Percentiles rank a stretch among this genome's conserved stretches.
These are phyloP conservation scores for Sycophila texana DNA, from an alignment of 2,888 invertebrate genomes.

Conservation along the genomic window DNA sequence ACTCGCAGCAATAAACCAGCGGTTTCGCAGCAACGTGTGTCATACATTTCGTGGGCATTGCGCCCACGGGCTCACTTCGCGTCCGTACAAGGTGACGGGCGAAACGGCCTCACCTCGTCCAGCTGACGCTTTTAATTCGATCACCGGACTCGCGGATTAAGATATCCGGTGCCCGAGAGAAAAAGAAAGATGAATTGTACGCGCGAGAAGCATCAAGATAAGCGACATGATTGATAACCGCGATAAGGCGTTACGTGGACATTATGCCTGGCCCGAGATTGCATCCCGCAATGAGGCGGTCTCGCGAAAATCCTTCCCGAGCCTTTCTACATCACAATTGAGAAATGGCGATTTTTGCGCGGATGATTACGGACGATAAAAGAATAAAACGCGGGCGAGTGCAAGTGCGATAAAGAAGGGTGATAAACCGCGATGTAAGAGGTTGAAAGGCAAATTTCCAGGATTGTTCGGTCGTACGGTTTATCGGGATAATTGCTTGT, in stretches of 20 bases:
- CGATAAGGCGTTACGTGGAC: constrained; percentile 51
- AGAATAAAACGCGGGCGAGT: background rate
- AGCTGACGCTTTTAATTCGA: constrained; percentile 52
- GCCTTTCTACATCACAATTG: constrained; percentile 3
- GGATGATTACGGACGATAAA: background rate
- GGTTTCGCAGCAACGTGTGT: background rate
- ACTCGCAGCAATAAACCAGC: too few relatives aligned
- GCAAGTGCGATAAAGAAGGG: background rate
- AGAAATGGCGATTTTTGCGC: constrained; percentile 12
- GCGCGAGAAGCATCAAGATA: constrained; percentile 55
- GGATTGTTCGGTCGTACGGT: constrained; percentile 3
- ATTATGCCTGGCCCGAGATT: constrained; percentile 54
- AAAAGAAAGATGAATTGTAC: constrained; percentile 60
- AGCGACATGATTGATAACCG: constrained; percentile 53
- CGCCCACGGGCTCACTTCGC: constrained; percentile 1
- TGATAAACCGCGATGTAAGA: background rate
- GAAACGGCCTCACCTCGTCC: background rate
- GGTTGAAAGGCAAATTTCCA: constrained; percentile 37
- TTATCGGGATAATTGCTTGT: constrained; percentile 33
- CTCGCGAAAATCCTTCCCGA: constrained; percentile 11
- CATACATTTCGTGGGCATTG: background rate
- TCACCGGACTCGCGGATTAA: constrained; percentile 60
- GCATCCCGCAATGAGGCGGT: constrained; percentile 47
- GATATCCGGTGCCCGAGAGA: constrained; percentile 57
- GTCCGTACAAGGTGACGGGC: constrained; percentile 39